Conservation (phyloP, 2,113 vertebrate genomes). For the Cololabis saira region DNA sequence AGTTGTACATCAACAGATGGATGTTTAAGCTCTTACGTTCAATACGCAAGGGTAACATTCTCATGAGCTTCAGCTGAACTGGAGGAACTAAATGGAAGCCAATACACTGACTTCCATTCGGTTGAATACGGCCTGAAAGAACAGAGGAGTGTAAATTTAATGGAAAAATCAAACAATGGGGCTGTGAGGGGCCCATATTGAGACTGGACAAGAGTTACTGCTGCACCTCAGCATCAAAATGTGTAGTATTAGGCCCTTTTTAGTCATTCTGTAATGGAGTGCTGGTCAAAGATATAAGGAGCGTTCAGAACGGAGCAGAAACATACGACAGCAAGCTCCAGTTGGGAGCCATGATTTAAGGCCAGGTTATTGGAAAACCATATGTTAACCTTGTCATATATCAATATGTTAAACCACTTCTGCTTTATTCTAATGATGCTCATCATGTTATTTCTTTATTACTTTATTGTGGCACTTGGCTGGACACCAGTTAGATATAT, state of each 20-base stretch:
- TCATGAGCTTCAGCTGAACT: constrained; percentile 11
- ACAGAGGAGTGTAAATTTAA: constrained; percentile 33
- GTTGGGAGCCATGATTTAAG: constrained; percentile 1
- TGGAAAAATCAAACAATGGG: constrained; percentile 25
- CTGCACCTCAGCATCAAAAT: constrained; percentile 8
- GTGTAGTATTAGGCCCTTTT: not conserved
- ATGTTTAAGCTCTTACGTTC: not conserved
- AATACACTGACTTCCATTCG: constrained; percentile 27
- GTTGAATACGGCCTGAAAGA: constrained; percentile 31
- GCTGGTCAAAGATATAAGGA: not conserved
- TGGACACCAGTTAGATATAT: no score
- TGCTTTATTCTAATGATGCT: not conserved
- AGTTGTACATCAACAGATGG: constrained; percentile 2
- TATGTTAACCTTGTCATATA: no score
- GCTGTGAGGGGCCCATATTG: not conserved
- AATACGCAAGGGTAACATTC: constrained; percentile 15
- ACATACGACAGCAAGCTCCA: not conserved
- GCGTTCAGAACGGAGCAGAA: not conserved
- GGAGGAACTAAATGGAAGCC: constrained; percentile 17
- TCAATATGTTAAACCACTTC: not conserved
- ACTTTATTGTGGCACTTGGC: no score
- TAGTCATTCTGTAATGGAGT: not conserved
- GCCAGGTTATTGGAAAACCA: not conserved
- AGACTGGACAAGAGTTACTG: constrained; percentile 1
- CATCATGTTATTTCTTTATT: no score